Base-by-base conservation (phyloP, 2,797 vertebrate genomes). In the Chelon labrosus region DNA sequence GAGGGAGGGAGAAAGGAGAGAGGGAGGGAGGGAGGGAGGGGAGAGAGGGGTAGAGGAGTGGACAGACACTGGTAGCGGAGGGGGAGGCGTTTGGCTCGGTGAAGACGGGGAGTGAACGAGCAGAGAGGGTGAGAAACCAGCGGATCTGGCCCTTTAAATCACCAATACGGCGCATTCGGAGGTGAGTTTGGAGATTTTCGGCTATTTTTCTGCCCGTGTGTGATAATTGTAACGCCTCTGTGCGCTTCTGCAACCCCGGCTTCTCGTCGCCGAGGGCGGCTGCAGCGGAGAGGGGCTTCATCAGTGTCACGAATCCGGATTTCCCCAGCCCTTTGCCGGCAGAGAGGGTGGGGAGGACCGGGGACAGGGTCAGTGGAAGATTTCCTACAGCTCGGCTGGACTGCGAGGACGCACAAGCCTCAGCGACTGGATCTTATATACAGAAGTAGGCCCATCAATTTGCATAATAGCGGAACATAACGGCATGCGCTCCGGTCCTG, bases 121-220 rank as follows among this genome's bases (percentile, higher is more conserved):
- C 77, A 59, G 87, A 85, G 88, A 75, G 88, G 79, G 77, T 58
- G 83, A 88, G 89, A 73, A 90, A 91, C 54, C 85, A 86, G 83
- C 90, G 86, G 88, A 92, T 88, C 92, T 93, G 94, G 87, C 94
- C 93, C 94, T 94, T 95, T 94, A 94, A 95, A 93, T 93, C 87
- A 84, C 86, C 86, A 86, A 91, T 85, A 77, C 89, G 77, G 87
- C 90, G 88, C 89, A 79, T 90, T 91, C 90, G 62, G 90, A 94
- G 93, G 93, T 95, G 91, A 95, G 93, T 94, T 89, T 79, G 71
- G 83, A 84, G 75, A 91, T 84, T 88, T 88, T 89, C 62, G 58
- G 56, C 16, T 76, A 49, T 85, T 85, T 90, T 86, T 67, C 67
- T 79, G 44, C 56, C 54, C 8, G 61, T 77, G 73, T 77, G 27